A percentile compares a stretch with the other conserved stretches of the same genome.
Evolutionary conservation across 2,888 invertebrate species (phyloP).

Genomic region (Phyllotreta striolata): DNA sequence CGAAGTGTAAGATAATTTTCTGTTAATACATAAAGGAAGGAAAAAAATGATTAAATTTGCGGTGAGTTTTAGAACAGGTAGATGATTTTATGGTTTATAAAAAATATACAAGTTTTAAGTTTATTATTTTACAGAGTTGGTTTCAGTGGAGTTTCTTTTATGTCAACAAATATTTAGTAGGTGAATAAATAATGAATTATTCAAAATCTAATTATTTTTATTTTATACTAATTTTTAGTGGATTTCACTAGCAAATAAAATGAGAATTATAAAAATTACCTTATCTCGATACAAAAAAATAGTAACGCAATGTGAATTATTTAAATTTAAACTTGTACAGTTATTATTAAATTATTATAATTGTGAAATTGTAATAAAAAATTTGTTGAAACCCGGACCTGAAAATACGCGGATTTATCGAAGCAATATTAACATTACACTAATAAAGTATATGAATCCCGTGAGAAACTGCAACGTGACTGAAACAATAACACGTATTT

Average conservation of each 20-base stretch:
- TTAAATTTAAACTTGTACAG: too few relatives aligned
- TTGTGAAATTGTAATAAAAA: too few relatives aligned
- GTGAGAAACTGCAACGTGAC: conserved; percentile 63
- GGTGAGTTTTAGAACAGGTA: conserved; percentile 30
- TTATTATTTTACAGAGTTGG: conserved; percentile 16
- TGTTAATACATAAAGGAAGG: conserved; percentile 29
- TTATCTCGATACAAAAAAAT: background rate
- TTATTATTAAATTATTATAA: too few relatives aligned
- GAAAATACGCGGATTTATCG: conserved; percentile 47
- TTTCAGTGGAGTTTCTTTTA: background rate
- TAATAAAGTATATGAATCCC: conserved; percentile 58
- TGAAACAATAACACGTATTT: conserved; percentile 62
- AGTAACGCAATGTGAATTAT: background rate
- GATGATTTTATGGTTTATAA: conserved; percentile 35
- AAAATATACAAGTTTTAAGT: conserved; percentile 24
- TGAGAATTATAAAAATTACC: too few relatives aligned
- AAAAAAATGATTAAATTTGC: conserved; percentile 34
- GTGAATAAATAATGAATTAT: too few relatives aligned
- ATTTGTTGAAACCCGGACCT: conserved; percentile 12
- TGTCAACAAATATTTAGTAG: background rate
- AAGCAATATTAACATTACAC: conserved; percentile 51
- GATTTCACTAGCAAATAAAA: too few relatives aligned
- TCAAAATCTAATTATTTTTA: too few relatives aligned
- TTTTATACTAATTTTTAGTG: too few relatives aligned
- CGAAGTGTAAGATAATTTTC: conserved; percentile 33